Percentiles rank a stretch among this genome's conserved stretches.
Evolutionary conservation across 1,140 invertebrate genomes (phyloP).

Genomic region (Heliconius eleuchia): DNA sequence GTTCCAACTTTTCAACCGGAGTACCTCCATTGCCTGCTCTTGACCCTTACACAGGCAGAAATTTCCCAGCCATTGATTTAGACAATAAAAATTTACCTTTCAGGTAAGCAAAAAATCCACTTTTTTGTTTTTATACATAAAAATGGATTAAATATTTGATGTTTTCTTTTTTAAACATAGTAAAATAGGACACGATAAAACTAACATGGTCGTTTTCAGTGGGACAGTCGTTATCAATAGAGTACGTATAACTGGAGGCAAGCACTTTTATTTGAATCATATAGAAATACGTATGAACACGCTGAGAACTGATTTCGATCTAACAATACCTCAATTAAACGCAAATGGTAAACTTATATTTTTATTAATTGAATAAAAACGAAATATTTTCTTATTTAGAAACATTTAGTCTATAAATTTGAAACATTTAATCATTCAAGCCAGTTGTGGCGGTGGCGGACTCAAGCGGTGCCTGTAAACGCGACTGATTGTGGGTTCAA

Average conservation of each 20-base stretch:
- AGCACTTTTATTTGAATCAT: neutral
- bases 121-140: neutral
- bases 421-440: too few species aligned
- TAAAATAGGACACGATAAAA: neutral
- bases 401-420: too few species aligned
- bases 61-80: neutral
- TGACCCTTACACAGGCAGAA: neutral
- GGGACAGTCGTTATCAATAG: neutral
- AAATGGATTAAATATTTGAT: neutral
- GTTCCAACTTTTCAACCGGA: neutral
- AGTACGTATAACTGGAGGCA: neutral
- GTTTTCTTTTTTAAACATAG: neutral
- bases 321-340: slow-evolving; percentile 27
- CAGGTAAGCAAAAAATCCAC: neutral
- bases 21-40: neutral
- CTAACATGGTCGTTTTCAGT: neutral
- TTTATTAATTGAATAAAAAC: too few species aligned
- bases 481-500: too few species aligned
- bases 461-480: too few species aligned
- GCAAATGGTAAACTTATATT: slow-evolving; percentile 18
- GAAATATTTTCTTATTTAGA: too few species aligned
- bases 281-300: slow-evolving; percentile 25
- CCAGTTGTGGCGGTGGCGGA: too few species aligned
- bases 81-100: neutral
- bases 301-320: slow-evolving; percentile 34